Conservation (phyloP, 2,888 invertebrate genomes). For the Microplitis manilae region DNA sequence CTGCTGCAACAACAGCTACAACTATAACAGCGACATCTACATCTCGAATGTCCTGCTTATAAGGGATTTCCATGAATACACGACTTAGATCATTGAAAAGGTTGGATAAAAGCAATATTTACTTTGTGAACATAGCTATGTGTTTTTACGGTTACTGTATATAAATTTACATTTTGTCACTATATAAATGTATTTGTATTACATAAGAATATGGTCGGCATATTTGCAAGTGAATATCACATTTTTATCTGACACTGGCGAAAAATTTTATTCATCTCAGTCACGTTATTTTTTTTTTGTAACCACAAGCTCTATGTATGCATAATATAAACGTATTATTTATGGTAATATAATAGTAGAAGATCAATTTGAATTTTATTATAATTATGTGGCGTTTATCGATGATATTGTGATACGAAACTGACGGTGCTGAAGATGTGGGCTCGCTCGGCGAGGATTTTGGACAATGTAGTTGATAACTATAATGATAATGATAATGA, state of each 20-base stretch:
- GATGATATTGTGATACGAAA: background rate
- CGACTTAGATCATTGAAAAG: background rate
- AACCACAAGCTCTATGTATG: background rate
- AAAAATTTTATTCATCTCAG: background rate
- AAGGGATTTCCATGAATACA: background rate
- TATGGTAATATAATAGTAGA: background rate
- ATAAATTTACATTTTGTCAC: background rate
- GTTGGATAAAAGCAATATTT: too few relatives aligned
- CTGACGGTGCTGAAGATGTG: background rate
- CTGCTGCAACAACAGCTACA: background rate
- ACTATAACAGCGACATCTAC: background rate
- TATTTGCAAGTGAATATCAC: background rate
- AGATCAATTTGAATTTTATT: background rate
- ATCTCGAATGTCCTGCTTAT: constrained; percentile 11
- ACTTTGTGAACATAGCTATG: too few relatives aligned
- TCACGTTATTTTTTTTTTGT: background rate
- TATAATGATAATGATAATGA: constrained; percentile 13
- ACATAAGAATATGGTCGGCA: background rate
- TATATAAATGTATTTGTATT: background rate
- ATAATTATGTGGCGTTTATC: background rate
- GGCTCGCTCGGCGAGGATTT: constrained; percentile 13
- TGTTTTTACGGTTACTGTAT: too few relatives aligned
- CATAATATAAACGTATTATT: constrained; percentile 1
- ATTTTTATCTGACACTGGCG: background rate
- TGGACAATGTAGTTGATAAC: background rate